A percentile compares a stretch with the other conserved stretches of the same genome.
Conservation (phyloP, 2,113 vertebrate genomes). For the Nycticebus coucang region DNA sequence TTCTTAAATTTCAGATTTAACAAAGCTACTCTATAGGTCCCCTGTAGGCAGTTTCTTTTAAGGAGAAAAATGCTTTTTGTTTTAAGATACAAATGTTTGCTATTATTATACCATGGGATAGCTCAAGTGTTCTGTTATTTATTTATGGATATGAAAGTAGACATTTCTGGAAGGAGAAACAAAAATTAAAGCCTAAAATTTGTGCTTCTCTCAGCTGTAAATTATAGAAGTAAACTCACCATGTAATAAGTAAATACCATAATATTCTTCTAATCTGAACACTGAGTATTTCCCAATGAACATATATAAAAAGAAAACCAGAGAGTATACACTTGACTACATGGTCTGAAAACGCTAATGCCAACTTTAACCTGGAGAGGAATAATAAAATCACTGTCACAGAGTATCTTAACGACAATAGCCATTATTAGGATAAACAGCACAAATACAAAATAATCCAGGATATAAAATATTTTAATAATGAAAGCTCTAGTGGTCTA, state of each 20-base stretch:
- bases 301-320: neutral
- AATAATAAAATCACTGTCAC: conserved; percentile 16
- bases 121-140: neutral
- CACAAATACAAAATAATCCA: neutral
- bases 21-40: neutral
- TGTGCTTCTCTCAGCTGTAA: neutral
- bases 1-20: neutral
- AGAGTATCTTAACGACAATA: conserved; percentile 1
- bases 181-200: neutral
- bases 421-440: neutral
- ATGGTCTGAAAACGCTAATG: neutral
- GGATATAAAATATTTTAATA: conserved; percentile 17
- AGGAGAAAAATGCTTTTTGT: neutral
- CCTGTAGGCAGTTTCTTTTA: neutral
- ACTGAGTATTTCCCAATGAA: conserved; percentile 14
- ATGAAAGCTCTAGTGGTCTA: neutral
- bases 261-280: neutral
- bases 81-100: conserved; percentile 16
- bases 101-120: neutral
- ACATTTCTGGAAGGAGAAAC: neutral
- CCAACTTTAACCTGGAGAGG: neutral
- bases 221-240: neutral
- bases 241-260: neutral
- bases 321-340: neutral
- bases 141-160: conserved; percentile 3